These are phyloP conservation scores for Crocuta crocuta DNA, from an alignment of 2,113 vertebrate genomes.

Conservation along the genomic window DNA sequence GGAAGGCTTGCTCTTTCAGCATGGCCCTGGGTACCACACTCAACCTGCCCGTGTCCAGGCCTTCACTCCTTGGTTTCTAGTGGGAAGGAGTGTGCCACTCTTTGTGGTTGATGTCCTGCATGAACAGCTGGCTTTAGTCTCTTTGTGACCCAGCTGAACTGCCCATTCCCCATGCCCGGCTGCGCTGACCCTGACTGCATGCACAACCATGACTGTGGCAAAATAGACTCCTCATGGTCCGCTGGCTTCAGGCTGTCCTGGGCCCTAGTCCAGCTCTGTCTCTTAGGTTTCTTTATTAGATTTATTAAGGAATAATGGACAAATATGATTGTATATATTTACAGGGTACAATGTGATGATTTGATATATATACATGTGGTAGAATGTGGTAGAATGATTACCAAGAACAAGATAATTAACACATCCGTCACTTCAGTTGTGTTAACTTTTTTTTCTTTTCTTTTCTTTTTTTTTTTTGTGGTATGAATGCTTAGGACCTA, in stretches of 20 bases:
- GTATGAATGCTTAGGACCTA: neutral
- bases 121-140: neutral
- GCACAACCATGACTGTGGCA: neutral
- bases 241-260: neutral
- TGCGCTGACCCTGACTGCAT: neutral
- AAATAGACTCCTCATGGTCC: neutral
- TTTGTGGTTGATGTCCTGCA: neutral
- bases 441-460: no score
- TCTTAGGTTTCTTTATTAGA: neutral
- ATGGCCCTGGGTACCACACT: neutral
- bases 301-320: neutral
- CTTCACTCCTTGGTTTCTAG: neutral
- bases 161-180: neutral
- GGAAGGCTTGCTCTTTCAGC: neutral
- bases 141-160: neutral
- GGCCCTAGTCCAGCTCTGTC: neutral
- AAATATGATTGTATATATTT: neutral
- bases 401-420: neutral
- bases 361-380: neutral
- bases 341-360: neutral
- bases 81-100: neutral
- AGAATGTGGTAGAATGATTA: neutral
- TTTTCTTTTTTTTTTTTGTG: neutral
- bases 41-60: accelerated
- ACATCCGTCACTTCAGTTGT: neutral